phyloP scores from a whole-genome alignment of 2,888 invertebrate species.

The Meghimatium bilineatum region DNA sequence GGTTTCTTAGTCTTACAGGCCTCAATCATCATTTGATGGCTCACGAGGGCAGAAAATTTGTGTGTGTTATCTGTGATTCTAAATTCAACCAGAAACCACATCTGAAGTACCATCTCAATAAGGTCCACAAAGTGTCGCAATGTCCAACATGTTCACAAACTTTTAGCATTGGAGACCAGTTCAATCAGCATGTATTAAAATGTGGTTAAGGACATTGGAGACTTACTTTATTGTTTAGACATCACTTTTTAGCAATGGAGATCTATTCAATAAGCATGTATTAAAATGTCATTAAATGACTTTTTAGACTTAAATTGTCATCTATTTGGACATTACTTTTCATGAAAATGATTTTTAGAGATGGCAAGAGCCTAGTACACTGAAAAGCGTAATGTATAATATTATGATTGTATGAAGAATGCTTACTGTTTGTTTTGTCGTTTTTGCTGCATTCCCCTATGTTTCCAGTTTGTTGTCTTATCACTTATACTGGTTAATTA shows the following conservation, averaged over 20 bases:
- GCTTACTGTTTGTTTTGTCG: no score
- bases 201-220: constrained; percentile 34
- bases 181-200: constrained; percentile 34
- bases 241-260: constrained; percentile 39
- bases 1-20: constrained; percentile 31
- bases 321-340: background rate
- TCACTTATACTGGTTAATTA: no score
- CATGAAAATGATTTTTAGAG: background rate
- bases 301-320: background rate
- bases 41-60: constrained; percentile 46
- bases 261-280: constrained; percentile 36
- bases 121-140: constrained; percentile 36
- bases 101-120: constrained; percentile 40
- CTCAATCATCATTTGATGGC: constrained; percentile 37
- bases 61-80: constrained; percentile 39
- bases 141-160: constrained; percentile 28
- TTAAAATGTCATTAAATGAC: constrained; percentile 23
- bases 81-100: constrained; percentile 45
- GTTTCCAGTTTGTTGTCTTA: no score
- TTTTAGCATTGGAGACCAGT: constrained; percentile 39
- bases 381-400: background rate
- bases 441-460: no score
- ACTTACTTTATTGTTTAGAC: background rate
- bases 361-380: background rate
- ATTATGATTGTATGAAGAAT: no score